Conservation (phyloP, 2,113 vertebrate genomes). For the Tricholaema leucomelas region DNA sequence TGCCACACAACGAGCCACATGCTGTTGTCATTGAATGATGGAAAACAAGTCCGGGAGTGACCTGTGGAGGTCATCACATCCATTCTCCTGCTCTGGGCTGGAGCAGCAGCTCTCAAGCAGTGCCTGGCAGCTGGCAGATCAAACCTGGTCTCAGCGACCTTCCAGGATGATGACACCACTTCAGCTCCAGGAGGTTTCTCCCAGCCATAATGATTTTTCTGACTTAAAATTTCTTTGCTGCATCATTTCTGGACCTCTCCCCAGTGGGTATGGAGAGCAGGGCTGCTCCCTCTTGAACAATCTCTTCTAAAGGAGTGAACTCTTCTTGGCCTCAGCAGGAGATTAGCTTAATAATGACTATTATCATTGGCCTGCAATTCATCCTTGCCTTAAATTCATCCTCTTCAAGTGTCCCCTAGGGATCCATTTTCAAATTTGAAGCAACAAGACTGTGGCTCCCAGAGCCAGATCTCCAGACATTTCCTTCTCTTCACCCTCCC, state of each 20-base stretch:
- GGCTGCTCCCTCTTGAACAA: background rate
- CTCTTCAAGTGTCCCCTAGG: background rate
- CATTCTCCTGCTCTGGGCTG: background rate
- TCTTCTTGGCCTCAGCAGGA: background rate
- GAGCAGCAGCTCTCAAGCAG: background rate
- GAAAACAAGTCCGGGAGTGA: background rate
- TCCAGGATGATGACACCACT: accelerated
- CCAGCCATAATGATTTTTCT: background rate
- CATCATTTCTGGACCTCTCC: background rate
- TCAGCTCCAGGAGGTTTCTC: background rate
- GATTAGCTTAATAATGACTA: background rate
- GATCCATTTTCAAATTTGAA: background rate
- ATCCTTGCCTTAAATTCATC: background rate
- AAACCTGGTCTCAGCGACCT: background rate
- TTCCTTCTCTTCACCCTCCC: background rate
- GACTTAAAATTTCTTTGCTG: background rate
- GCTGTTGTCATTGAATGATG: background rate
- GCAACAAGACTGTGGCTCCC: background rate
- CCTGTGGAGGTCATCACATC: background rate
- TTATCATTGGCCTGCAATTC: background rate
- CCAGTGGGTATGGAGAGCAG: background rate
- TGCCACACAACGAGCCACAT: accelerated
- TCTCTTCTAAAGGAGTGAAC: background rate
- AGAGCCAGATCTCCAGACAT: background rate
- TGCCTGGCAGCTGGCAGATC: background rate